Percentiles rank a stretch among this genome's conserved stretches.
These are phyloP conservation scores for Glossophaga mutica DNA, from an alignment of 2,797 vertebrate species.

Conservation along the genomic window DNA sequence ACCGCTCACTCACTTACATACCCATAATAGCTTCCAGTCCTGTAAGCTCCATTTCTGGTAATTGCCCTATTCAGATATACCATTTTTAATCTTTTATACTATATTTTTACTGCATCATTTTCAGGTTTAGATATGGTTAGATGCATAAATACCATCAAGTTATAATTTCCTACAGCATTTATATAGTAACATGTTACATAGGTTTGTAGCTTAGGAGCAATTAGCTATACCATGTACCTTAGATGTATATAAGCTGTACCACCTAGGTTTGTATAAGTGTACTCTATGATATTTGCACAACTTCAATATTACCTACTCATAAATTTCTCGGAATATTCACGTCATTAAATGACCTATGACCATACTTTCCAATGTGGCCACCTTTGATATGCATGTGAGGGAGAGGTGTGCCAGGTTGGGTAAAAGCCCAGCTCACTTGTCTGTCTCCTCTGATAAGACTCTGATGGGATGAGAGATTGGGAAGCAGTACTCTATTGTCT, in stretches of 20 bases:
- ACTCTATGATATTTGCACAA: neutral
- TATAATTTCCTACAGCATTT: neutral
- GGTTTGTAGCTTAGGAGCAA: neutral
- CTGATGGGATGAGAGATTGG: neutral
- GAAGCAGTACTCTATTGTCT: neutral
- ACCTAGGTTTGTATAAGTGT: neutral
- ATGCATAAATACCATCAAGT: neutral
- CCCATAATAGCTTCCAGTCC: neutral
- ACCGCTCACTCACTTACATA: neutral
- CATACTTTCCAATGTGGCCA: neutral
- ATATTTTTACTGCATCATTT: neutral
- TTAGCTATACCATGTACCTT: neutral
- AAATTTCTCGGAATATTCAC: neutral
- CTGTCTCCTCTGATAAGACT: neutral
- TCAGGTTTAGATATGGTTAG: neutral
- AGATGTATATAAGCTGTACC: neutral
- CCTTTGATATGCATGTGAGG: neutral
- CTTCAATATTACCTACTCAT: neutral
- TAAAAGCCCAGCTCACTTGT: neutral
- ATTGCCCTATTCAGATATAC: neutral
- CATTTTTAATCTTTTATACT: neutral
- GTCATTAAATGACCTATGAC: neutral
- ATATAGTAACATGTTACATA: neutral
- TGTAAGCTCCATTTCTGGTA: neutral
- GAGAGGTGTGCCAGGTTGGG: rapidly evolving